Evolutionary conservation across 2,888 invertebrate species (phyloP), one percentile per base, ranked within the genome.

Genomic region (Thymelicus sylvestris): DNA sequence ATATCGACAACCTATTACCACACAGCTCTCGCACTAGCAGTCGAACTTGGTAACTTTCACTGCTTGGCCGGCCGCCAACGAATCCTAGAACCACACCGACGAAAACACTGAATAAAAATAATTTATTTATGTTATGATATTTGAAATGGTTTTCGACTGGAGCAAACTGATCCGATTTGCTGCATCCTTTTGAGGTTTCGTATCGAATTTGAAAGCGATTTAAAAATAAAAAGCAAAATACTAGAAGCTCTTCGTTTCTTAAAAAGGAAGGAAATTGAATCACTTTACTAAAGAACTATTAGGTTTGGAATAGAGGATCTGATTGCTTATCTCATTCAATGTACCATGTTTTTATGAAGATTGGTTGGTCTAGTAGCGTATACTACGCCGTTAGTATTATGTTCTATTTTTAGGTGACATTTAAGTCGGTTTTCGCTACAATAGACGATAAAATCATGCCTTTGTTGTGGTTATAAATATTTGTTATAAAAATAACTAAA

Each of bases 11-110:
- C 59, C 48, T 31, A 57, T 59, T 55, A 57, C 41, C 31, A 13
- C 59, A 5, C 6, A 7, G 64, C 69, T 69, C 69, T n/a, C 59
- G 69, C 2, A 13, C 48, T 48, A 63, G 13, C n/a, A 6, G 19
- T 47, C 15, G 59, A 88, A 89, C 87, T 88, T 86, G 82, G 76
- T 83, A 90, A 92, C 93, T 93, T 91, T 93, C 92, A 84, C 93
- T 86, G 79, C 79, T 87, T 93, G 93, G 93, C 89, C 75, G 72
- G 66, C 75, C 78, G 91, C 93, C 93, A 91, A 83, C 76, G 47
- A 62, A 55, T 62, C 62, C n/a, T 41, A n/a, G 55, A 24, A 48
- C 44, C 57, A 39, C 7, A 63, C 57, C 68, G 68, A 12, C 82
- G 83, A 85, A 88, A 86, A 86, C 83, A 87, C 83, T 81, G 81